These are phyloP conservation scores for Erebia ligea DNA, from an alignment of 2,888 invertebrate species.

Conservation along the genomic window DNA sequence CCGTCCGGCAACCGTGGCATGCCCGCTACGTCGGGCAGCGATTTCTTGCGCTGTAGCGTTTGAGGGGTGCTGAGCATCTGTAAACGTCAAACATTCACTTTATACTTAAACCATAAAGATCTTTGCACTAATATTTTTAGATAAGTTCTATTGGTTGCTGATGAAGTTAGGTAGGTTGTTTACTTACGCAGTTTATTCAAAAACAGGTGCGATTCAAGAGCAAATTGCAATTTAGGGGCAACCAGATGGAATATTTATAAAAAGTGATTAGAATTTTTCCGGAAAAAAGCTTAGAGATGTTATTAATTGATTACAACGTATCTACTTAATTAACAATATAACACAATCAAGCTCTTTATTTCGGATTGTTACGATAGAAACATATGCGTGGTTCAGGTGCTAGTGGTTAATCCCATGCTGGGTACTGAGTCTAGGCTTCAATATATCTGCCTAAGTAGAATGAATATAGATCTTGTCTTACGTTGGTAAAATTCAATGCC, in stretches of 20 bases:
- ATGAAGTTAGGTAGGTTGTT: background rate
- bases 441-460: background rate
- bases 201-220: background rate
- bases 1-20: constrained; percentile 91
- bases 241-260: background rate
- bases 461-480: background rate
- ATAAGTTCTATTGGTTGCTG: background rate
- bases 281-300: background rate
- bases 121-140: background rate
- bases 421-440: background rate
- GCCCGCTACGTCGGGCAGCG: constrained; percentile 96
- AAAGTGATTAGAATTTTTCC: background rate
- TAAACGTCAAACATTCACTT: constrained; percentile 15
- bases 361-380: background rate
- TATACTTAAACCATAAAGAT: too few species aligned
- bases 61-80: constrained; percentile 91
- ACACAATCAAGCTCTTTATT: background rate
- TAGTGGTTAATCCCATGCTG: background rate
- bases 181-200: background rate
- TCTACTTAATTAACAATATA: too few species aligned
- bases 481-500: background rate
- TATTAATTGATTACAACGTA: background rate
- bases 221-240: background rate
- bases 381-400: background rate
- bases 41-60: constrained; percentile 96